phyloP scores from a whole-genome alignment of 1,140 invertebrate genomes.

The Drosophila kurseongensis region DNA sequence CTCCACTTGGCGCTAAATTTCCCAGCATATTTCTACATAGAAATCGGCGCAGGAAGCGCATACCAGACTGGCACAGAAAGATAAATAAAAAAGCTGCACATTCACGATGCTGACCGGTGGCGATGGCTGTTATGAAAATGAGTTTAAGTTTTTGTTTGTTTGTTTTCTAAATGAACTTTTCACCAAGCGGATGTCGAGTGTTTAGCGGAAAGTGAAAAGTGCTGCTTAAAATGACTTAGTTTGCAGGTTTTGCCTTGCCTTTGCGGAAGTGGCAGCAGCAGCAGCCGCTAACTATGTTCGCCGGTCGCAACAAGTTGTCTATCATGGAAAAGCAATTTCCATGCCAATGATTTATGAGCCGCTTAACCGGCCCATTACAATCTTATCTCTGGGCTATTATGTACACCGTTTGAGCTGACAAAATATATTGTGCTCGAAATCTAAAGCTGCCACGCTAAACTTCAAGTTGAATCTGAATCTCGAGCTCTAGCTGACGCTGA shows the following conservation, averaged over 20 bases:
- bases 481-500: conserved; percentile 68
- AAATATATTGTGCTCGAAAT: conserved; percentile 79
- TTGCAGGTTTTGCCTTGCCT: conserved; percentile 70
- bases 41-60: conserved; percentile 77
- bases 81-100: conserved; percentile 67
- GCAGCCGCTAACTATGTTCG: conserved; percentile 38
- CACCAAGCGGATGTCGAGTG: conserved; percentile 74
- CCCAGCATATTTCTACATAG: conserved; percentile 68
- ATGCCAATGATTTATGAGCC: conserved; percentile 82
- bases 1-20: conserved; percentile 24
- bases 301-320: conserved; percentile 67
- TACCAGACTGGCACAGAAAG: conserved; percentile 53
- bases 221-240: conserved; percentile 81
- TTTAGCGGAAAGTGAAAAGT: conserved; percentile 82
- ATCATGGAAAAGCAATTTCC: conserved; percentile 82
- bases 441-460: conserved; percentile 66
- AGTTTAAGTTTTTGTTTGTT: conserved; percentile 77
- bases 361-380: conserved; percentile 78
- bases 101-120: conserved; percentile 61
- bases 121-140: conserved; percentile 72
- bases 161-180: conserved; percentile 77
- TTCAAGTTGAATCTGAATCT: conserved; percentile 51
- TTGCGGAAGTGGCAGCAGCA: conserved; percentile 63
- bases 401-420: conserved; percentile 81
- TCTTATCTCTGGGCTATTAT: conserved; percentile 79